Conservation (phyloP, 2,797 vertebrate species). For the Tenualosa ilisha region DNA sequence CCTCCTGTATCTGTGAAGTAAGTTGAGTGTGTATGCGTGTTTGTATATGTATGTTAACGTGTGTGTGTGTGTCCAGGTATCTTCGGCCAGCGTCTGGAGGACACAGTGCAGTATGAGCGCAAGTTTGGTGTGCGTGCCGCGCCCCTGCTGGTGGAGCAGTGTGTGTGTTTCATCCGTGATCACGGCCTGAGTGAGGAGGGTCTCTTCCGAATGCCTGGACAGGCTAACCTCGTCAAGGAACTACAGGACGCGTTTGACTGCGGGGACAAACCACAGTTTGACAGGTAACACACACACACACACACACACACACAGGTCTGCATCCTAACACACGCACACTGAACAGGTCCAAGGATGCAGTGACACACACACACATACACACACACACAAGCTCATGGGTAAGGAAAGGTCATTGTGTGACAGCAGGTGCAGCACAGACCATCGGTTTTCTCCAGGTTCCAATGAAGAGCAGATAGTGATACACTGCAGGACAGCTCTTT, state of each 20-base stretch:
- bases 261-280: conserved; percentile 93
- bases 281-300: conserved; percentile 76
- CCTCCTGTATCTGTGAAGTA: no score
- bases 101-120: conserved; percentile 86
- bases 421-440: no score
- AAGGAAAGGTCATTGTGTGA: no score
- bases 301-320: not conserved
- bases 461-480: no score
- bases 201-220: conserved; percentile 92
- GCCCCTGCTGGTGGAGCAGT: conserved; percentile 92
- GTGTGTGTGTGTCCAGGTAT: conserved; percentile 75
- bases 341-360: no score
- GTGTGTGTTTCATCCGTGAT: conserved; percentile 94
- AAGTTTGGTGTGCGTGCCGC: conserved; percentile 85
- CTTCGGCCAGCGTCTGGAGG: conserved; percentile 91
- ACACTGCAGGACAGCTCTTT: no score
- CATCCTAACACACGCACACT: not conserved
- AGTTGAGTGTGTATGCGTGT: not conserved
- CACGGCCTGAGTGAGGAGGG: conserved; percentile 90
- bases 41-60: not conserved
- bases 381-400: not conserved
- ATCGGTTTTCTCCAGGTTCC: no score
- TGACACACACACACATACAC: not conserved
- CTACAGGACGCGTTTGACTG: conserved; percentile 96
- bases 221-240: conserved; percentile 93